Evolutionary conservation across 2,888 invertebrate genomes (phyloP), one percentile per base, ranked within the genome.

Genomic region (Muscina levida): DNA sequence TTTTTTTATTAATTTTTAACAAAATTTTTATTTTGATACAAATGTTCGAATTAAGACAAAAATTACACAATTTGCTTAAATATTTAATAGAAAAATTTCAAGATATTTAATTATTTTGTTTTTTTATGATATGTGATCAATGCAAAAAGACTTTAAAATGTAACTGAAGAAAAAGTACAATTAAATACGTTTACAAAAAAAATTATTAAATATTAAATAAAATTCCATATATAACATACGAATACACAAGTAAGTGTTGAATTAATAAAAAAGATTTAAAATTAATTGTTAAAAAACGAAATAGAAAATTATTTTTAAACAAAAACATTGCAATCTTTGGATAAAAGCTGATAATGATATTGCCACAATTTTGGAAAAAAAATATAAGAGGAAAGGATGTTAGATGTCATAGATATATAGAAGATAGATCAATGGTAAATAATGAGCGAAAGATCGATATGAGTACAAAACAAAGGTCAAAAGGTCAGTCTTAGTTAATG

Each of bases 261-360:
- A 56, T 37, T 57, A 39, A 53, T 44, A 75, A 72, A 68, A 22
- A 65, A 56, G 24, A 70, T 56, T 42, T 65, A 51, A 6, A 62
- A 62, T 70, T 65, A 70, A 17, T 48, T 37, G 26, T 57, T 31
- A 71, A 31, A 57, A 44, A 71, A 31, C 8, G 31, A 31, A 31
- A 31, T 31, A 31, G 31, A 31, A 31, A 31, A 5, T 5, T n/a
- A n/a, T n/a, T 31, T 31, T 31, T 31, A 31, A 31, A 31, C 31
- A 74, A 59, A 79, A 79, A 79, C 53, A 77, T 82, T 82, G 77
- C 80, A 77, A 82, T 83, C 84, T 83, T 84, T 84, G 84, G 84
- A 83, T 83, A 83, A 81, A 81, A 83, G 84, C 84, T 84, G 82
- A 68, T 72, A 68, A 65, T 77, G 44, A 79, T 83, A 83, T 83